Conservation (phyloP, 2,113 vertebrate genomes). For the Naja naja region DNA sequence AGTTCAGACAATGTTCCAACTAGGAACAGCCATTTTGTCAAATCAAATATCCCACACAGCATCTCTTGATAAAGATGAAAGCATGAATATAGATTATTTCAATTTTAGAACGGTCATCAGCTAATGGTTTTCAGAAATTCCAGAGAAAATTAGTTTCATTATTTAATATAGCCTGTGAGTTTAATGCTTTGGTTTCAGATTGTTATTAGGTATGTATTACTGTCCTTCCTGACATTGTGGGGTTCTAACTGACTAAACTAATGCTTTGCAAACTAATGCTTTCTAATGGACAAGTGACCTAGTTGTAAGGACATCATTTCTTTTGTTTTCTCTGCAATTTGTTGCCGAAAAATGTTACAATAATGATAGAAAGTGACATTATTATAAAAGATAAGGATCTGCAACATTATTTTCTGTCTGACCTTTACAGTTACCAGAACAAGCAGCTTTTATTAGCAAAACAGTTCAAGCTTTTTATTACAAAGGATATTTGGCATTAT, state of each 20-base stretch:
- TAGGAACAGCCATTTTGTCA: slow-evolving; percentile 56
- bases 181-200: slow-evolving; percentile 76
- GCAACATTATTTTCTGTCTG: slow-evolving; percentile 74
- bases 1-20: background rate
- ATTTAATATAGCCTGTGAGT: slow-evolving; percentile 73
- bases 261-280: slow-evolving; percentile 57
- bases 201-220: slow-evolving; percentile 75
- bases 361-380: slow-evolving; percentile 73
- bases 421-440: slow-evolving; percentile 72
- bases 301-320: slow-evolving; percentile 60
- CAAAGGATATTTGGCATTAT: slow-evolving; percentile 62
- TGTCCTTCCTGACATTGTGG: slow-evolving; percentile 75
- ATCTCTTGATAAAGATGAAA: slow-evolving; percentile 66
- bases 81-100: slow-evolving; percentile 71
- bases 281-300: slow-evolving; percentile 57
- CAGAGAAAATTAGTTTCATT: slow-evolving; percentile 74
- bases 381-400: slow-evolving; percentile 76
- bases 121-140: slow-evolving; percentile 69
- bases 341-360: slow-evolving; percentile 66
- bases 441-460: slow-evolving; percentile 67
- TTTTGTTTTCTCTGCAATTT: slow-evolving; percentile 65
- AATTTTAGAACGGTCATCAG: slow-evolving; percentile 69
- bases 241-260: slow-evolving; percentile 72
- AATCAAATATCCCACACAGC: slow-evolving; percentile 58
- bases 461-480: slow-evolving; percentile 68